Evolutionary conservation across 1,140 invertebrate species (phyloP), one percentile per base, ranked within the genome.

Genomic region (Anagrus nilaparvatae): DNA sequence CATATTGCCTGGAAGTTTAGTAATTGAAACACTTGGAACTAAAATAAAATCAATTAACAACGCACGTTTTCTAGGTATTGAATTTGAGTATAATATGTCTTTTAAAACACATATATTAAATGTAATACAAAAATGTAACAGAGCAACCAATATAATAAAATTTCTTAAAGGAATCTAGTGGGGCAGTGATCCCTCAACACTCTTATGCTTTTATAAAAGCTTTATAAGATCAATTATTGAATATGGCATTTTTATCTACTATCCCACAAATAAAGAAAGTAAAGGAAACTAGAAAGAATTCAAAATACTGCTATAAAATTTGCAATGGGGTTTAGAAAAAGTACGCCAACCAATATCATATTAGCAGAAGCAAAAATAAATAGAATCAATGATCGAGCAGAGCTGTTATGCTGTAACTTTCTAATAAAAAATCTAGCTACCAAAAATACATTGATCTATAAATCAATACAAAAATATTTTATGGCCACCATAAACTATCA

Each of bases 321-420:
- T 1, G 41, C 32, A 10, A 20, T 50, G 12, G 48, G 44, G 14
- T 50, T 44, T 13, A 41, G 45, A 25, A 37, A 8, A 8, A 45
- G 43, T 5, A 47, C 45, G 2, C 49, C 46, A 1, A 45, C 28
- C 4, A 47, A 47, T 20, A 18, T 51, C 13, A 21, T 47, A 6
- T 13, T 51, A 6, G 45, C 43, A 5, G 43, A 47, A 45, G 36
- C 45, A 1, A 44, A 43, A 27, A 13, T 24, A n/a, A 9, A 17
- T 21, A 20, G 6, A 13, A 12, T 39, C 3, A 10, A 29, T 19
- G n/a, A 39, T 3, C 12, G 37, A 28, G 9, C 8, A 8, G 29
- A 29, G 16, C 23, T 13, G n/a, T 14, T 39, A 12, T 28, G 25
- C 12, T 7, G 12, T 4, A 20, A 4, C 7, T 39, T 29, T 12